Evolutionary conservation across 2,888 invertebrate genomes (phyloP).

Genomic region (Elgonia sp.): DNA sequence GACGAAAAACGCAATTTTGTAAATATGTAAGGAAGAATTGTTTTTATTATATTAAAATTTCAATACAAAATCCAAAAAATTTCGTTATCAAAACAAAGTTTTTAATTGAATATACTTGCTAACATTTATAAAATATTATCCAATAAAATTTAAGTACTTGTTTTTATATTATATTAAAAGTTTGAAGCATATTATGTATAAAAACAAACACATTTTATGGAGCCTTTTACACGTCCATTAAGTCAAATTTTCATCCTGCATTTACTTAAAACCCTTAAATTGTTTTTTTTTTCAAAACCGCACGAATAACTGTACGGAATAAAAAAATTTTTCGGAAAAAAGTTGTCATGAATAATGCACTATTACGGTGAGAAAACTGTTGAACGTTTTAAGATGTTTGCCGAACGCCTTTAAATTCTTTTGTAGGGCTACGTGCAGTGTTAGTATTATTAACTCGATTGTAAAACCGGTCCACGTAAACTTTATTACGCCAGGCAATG

Average conservation of each 20-base stretch:
- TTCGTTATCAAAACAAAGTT: too few species aligned
- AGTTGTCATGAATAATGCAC: constrained; percentile 57
- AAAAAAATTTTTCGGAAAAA: constrained; percentile 22
- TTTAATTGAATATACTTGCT: too few species aligned
- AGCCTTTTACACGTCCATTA: not conserved
- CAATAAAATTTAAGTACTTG: too few species aligned
- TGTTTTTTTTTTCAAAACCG: constrained; percentile 7
- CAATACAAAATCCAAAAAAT: too few species aligned
- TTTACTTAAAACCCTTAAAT: constrained; percentile 27
- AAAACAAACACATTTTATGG: not conserved
- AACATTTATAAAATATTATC: too few species aligned
- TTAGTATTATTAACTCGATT: constrained; percentile 64
- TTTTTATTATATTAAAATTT: too few species aligned
- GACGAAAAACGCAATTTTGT: too few species aligned
- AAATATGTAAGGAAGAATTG: too few species aligned
- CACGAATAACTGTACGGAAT: constrained; percentile 21
- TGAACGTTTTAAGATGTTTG: constrained; percentile 57
- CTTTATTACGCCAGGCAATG: constrained; percentile 63
- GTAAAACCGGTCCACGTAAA: constrained; percentile 72
- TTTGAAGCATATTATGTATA: too few species aligned
- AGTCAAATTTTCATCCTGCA: constrained; percentile 25
- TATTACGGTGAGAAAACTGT: constrained; percentile 60
- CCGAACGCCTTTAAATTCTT: constrained; percentile 62
- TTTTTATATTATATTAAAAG: too few species aligned
- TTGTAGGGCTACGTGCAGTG: constrained; percentile 59